These are phyloP conservation scores for Nysson spinosus DNA, from an alignment of 2,888 invertebrate species.

Conservation along the genomic window DNA sequence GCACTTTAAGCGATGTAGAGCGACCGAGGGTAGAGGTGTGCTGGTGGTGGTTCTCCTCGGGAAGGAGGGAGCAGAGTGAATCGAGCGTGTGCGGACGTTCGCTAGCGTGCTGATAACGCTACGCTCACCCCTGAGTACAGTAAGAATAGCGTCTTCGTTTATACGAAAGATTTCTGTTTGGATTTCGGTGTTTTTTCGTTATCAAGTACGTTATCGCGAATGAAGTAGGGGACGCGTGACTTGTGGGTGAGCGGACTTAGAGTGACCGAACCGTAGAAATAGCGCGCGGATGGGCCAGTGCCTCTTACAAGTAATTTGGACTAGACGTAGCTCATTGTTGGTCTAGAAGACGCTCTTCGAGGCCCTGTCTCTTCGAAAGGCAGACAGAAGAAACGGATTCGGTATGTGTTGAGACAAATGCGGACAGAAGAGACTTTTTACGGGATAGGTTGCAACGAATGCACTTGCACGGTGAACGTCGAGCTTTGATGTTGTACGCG, in stretches of 20 bases:
- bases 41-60: no score
- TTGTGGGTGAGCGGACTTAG: no score
- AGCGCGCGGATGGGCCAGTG: no score
- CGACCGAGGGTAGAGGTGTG: no score
- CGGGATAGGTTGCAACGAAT: background rate
- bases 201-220: background rate
- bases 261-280: no score
- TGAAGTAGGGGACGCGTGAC: no score
- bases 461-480: background rate
- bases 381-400: background rate
- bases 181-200: constrained; percentile 17
- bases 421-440: background rate
- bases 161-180: constrained; percentile 37
- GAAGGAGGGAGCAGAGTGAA: constrained; percentile 52
- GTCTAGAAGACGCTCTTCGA: no score
- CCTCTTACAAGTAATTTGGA: no score
- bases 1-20: no score
- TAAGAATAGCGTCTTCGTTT: constrained; percentile 47
- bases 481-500: background rate
- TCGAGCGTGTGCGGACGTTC: constrained; percentile 67
- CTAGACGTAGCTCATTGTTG: no score
- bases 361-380: background rate
- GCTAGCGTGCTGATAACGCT: constrained; percentile 70
- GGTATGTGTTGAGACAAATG: background rate
- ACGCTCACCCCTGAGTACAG: constrained; percentile 67